These are phyloP conservation scores for Craterocephalus amniculus DNA, from an alignment of 2,797 vertebrate genomes.

Conservation along the genomic window DNA sequence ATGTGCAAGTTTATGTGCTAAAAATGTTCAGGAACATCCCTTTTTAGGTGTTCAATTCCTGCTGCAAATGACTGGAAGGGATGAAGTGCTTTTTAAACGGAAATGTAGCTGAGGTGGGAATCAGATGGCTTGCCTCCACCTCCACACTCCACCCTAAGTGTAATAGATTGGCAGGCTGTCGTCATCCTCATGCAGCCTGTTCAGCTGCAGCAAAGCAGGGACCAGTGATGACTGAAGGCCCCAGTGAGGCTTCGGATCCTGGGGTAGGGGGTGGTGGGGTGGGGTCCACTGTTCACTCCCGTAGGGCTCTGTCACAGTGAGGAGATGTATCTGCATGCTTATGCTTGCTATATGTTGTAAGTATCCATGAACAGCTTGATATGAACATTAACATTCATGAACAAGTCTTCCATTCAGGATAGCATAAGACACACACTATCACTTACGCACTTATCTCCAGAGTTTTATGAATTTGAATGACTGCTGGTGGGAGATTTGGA, in stretches of 20 bases:
- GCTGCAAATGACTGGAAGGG: not conserved
- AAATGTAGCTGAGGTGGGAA: conserved; percentile 4
- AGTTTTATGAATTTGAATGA: conserved; percentile 54
- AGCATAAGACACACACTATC: conserved; percentile 53
- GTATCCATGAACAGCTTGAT: conserved; percentile 43
- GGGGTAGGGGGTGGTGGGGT: conserved; percentile 16
- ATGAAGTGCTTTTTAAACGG: not conserved
- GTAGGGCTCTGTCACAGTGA: conserved; percentile 48
- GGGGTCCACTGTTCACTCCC: conserved; percentile 32
- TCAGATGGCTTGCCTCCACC: conserved; percentile 29
- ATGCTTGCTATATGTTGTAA: conserved; percentile 48
- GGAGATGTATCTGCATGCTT: conserved; percentile 44
- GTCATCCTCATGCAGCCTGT: conserved; percentile 23
- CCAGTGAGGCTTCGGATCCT: conserved; percentile 42
- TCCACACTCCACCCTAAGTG: conserved; percentile 9
- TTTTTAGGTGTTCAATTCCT: not conserved
- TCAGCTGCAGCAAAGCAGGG: conserved; percentile 41
- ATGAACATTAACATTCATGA: conserved; percentile 65
- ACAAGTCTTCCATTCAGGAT: conserved; percentile 57
- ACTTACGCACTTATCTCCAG: conserved; percentile 47
- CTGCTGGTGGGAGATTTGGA: conserved; percentile 45
- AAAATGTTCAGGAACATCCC: not conserved
- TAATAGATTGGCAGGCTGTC: conserved; percentile 19
- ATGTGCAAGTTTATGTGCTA: not conserved
- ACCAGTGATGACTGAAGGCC: conserved; percentile 46